A percentile compares a stretch with the other conserved stretches of the same genome.
These are phyloP conservation scores for Nasonia oneida DNA, from an alignment of 2,888 invertebrate species.

Conservation along the genomic window DNA sequence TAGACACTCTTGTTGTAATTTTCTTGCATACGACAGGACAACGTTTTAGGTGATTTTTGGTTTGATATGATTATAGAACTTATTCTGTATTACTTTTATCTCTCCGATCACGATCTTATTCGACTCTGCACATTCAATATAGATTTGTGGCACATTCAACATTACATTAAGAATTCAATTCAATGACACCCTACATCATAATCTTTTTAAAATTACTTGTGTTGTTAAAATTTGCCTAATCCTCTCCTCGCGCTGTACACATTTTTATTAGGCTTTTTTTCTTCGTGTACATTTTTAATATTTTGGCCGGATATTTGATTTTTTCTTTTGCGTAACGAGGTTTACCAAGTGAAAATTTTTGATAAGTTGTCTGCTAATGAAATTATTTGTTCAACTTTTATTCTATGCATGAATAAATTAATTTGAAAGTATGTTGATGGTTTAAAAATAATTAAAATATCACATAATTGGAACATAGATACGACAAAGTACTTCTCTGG, in stretches of 20 bases:
- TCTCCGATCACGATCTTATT: constrained; percentile 30
- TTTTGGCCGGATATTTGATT: constrained; percentile 56
- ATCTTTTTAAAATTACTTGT: constrained; percentile 30
- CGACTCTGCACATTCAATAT: constrained; percentile 38
- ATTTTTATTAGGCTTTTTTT: constrained; percentile 39
- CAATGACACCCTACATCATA: constrained; percentile 28
- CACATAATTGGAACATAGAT: not conserved
- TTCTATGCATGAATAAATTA: not conserved
- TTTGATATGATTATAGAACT: constrained; percentile 62
- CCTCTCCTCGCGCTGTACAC: constrained; percentile 18
- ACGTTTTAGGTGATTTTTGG: constrained; percentile 36
- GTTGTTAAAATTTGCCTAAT: constrained; percentile 18
- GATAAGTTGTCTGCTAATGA: not conserved
- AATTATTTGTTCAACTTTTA: not conserved
- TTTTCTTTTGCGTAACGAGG: constrained; percentile 15
- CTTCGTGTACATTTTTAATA: constrained; percentile 38
- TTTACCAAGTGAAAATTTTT: not conserved
- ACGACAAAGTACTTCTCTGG: not conserved
- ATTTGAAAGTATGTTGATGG: not conserved
- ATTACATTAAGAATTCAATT: constrained; percentile 57
- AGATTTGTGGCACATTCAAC: constrained; percentile 60
- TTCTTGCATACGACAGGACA: constrained; percentile 34
- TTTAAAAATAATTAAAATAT: not conserved
- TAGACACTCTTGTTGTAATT: not conserved
- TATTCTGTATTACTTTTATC: constrained; percentile 49